These are phyloP conservation scores for Papilio machaon DNA, from an alignment of 1,140 invertebrate genomes.

Conservation along the genomic window DNA sequence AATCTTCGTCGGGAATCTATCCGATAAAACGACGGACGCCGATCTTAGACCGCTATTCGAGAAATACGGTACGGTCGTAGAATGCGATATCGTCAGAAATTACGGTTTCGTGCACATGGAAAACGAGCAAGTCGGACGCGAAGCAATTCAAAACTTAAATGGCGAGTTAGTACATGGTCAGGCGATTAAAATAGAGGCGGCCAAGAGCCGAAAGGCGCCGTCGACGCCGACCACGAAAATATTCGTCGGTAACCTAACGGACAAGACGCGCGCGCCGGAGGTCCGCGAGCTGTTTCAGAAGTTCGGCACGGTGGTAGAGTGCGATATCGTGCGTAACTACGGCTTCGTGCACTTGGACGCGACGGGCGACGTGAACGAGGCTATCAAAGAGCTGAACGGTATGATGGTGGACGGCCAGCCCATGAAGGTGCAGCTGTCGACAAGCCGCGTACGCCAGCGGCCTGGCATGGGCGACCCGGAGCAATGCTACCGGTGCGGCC, in stretches of 20 bases:
- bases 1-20: constrained; percentile 97
- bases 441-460: constrained; percentile 94
- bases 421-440: constrained; percentile 95
- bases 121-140: constrained; percentile 94
- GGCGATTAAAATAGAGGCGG: constrained; percentile 95
- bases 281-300: constrained; percentile 93
- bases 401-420: constrained; percentile 92
- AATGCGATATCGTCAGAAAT: constrained; percentile 98
- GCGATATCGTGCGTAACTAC: constrained; percentile 95
- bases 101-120: constrained; percentile 99
- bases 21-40: constrained; percentile 92
- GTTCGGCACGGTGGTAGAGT: constrained; percentile 94
- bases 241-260: constrained; percentile 94
- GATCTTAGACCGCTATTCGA: constrained; percentile 96
- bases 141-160: constrained; percentile 95
- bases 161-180: constrained; percentile 93
- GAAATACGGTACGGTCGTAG: constrained; percentile 97
- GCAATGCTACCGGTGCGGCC: constrained; percentile 96
- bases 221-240: constrained; percentile 94
- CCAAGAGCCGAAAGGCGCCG: constrained; percentile 91
- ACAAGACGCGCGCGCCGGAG: constrained; percentile 93
- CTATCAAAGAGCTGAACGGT: constrained; percentile 93
- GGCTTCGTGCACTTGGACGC: constrained; percentile 95
- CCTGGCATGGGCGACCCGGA: constrained; percentile 97
- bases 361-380: constrained; percentile 91